These are phyloP conservation scores for Tetropium fuscum DNA, from an alignment of 2,888 invertebrate genomes.

Conservation along the genomic window DNA sequence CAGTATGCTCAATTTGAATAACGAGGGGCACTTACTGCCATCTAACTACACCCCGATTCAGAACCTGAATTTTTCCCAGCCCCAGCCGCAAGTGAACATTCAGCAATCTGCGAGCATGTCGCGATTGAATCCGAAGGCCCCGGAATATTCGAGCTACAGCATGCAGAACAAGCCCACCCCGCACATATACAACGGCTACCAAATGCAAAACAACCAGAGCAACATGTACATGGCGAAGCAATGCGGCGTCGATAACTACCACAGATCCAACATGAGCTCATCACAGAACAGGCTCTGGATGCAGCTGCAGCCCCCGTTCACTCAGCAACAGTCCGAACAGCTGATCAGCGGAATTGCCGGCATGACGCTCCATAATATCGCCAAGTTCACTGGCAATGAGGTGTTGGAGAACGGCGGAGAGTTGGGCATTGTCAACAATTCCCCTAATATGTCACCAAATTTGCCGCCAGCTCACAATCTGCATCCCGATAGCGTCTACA, in stretches of 20 bases:
- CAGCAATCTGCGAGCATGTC: constrained; percentile 61
- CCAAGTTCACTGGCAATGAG: constrained; percentile 56
- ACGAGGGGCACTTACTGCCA: constrained; percentile 58
- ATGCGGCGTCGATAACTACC: constrained; percentile 33
- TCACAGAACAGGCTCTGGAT: constrained; percentile 58
- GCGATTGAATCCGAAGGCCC: constrained; percentile 84
- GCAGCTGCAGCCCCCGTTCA: constrained; percentile 57
- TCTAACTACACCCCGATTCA: constrained; percentile 58
- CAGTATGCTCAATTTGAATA: constrained; percentile 65
- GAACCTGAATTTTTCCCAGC: constrained; percentile 59
- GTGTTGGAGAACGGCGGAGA: constrained; percentile 65
- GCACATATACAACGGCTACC: constrained; percentile 52
- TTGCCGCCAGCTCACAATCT: constrained; percentile 39
- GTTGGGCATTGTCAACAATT: constrained; percentile 66
- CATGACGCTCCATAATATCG: constrained; percentile 61
- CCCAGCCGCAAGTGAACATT: constrained; percentile 49
- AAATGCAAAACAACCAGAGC: constrained; percentile 46
- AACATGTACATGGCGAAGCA: constrained; percentile 47
- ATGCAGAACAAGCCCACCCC: constrained; percentile 50
- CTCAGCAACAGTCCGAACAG: constrained; percentile 58
- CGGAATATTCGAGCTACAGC: constrained; percentile 76
- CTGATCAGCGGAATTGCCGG: constrained; percentile 63
- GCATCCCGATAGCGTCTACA: constrained; percentile 38
- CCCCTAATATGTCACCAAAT: constrained; percentile 66
- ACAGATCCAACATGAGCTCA: constrained; percentile 35